phyloP scores from a whole-genome alignment of 2,888 invertebrate species.

The Geophilus truncorum region DNA sequence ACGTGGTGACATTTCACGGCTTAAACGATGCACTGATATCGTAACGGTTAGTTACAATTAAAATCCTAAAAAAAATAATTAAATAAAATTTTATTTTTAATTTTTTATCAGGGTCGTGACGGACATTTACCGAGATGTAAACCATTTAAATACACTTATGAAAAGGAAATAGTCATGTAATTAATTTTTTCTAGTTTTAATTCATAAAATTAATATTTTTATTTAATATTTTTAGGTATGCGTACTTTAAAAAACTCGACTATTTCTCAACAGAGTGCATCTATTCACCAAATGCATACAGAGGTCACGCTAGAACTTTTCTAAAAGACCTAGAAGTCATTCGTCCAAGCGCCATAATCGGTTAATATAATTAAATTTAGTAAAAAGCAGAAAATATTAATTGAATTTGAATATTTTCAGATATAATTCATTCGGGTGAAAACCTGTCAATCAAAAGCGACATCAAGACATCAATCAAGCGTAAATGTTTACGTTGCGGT shows the following conservation, averaged over 20 bases:
- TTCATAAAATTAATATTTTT: not conserved
- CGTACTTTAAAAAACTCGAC: conserved; percentile 88
- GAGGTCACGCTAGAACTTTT: conserved; percentile 82
- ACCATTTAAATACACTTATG: conserved; percentile 94
- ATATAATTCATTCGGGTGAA: conserved; percentile 89
- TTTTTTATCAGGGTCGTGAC: conserved; percentile 65
- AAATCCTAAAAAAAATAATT: conserved; percentile 38
- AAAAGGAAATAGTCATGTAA: conserved; percentile 98
- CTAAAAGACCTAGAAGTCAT: conserved; percentile 94
- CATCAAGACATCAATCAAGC: conserved; percentile 73
- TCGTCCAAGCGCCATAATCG: conserved; percentile 80
- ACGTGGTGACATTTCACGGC: conserved; percentile 89
- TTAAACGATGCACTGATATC: conserved; percentile 86
- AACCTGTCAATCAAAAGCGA: conserved; percentile 74
- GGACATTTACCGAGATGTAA: conserved; percentile 86
- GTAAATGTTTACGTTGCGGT: conserved; percentile 76
- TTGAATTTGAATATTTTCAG: too few species aligned
- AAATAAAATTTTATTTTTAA: not conserved
- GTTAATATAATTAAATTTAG: conserved; percentile 39
- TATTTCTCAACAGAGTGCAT: conserved; percentile 99
- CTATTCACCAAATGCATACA: conserved; percentile 95
- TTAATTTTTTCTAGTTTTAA: conserved; percentile 36
- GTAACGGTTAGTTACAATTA: conserved; percentile 62
- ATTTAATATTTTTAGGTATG: conserved; percentile 56
- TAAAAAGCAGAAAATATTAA: not conserved